Percentiles rank a stretch among this genome's conserved stretches.
Conservation (phyloP, 2,797 vertebrate genomes). For the Diceros bicornis region DNA sequence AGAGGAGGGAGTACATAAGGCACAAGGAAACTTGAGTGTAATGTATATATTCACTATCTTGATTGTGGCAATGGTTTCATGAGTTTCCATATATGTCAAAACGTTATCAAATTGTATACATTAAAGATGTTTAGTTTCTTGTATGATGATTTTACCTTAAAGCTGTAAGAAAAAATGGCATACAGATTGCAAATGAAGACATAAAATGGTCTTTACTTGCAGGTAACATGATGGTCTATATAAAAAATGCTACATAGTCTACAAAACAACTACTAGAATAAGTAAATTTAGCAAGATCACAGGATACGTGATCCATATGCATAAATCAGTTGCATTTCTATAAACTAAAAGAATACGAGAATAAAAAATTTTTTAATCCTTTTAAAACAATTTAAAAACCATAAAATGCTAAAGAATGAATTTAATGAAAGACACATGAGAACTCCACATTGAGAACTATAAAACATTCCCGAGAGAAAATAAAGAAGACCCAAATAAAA, state of each 20-base stretch:
- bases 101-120: background rate
- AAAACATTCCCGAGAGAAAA: background rate
- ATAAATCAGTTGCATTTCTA: background rate
- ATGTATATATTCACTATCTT: background rate
- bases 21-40: background rate
- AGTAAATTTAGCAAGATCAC: background rate
- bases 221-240: background rate
- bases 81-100: background rate
- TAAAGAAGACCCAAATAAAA: background rate
- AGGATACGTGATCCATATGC: background rate
- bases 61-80: background rate
- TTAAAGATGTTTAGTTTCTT: background rate
- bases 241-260: background rate
- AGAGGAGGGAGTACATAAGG: background rate
- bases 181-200: background rate
- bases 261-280: background rate
- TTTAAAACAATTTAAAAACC: conserved; percentile 6
- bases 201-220: conserved; percentile 33
- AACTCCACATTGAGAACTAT: background rate
- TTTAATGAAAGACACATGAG: background rate
- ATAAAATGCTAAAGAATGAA: background rate
- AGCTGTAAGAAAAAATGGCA: background rate
- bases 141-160: background rate
- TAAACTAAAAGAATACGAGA: background rate
- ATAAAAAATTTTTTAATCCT: background rate